Evolutionary conservation across 2,797 vertebrate species (phyloP).

Genomic region (Pyrocephalus nanus): DNA sequence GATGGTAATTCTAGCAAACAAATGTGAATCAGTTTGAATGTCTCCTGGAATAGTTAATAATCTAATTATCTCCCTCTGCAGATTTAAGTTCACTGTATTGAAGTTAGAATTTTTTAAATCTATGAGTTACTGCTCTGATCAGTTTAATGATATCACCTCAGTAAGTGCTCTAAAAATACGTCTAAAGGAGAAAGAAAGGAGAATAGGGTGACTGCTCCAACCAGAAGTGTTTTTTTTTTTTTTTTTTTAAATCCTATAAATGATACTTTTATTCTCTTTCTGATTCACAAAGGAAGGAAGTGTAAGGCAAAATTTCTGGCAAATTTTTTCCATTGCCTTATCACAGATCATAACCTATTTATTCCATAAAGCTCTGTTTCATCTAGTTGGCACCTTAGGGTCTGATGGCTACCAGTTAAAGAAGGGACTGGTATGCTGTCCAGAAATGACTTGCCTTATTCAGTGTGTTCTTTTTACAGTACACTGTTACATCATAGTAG

Average conservation of each 20-base stretch:
- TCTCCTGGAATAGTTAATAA: constrained; percentile 38
- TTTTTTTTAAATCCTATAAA: too few species aligned
- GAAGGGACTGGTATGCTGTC: not conserved
- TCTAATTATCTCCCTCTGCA: not conserved
- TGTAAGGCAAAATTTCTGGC: not conserved
- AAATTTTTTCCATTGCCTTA: not conserved
- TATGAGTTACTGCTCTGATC: constrained; percentile 2
- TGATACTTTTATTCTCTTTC: not conserved
- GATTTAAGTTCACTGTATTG: not conserved
- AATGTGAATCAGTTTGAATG: constrained; percentile 31
- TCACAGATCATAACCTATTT: not conserved
- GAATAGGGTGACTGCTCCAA: not conserved
- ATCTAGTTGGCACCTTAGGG: not conserved
- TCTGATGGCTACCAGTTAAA: not conserved
- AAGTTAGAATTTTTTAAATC: constrained; percentile 24
- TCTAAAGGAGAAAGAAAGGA: constrained; percentile 18
- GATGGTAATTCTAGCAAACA: constrained; percentile 48
- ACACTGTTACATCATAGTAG: not conserved
- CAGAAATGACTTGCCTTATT: not conserved
- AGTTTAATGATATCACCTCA: constrained; percentile 25
- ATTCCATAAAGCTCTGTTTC: not conserved
- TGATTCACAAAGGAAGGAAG: not conserved
- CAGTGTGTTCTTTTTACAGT: not conserved
- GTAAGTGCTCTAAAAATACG: constrained; percentile 18
- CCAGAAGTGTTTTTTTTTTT: not conserved